Evolutionary conservation across 2,797 vertebrate species (phyloP), one percentile per base, ranked within the genome.

Genomic region (Sebastes taczanowskii): DNA sequence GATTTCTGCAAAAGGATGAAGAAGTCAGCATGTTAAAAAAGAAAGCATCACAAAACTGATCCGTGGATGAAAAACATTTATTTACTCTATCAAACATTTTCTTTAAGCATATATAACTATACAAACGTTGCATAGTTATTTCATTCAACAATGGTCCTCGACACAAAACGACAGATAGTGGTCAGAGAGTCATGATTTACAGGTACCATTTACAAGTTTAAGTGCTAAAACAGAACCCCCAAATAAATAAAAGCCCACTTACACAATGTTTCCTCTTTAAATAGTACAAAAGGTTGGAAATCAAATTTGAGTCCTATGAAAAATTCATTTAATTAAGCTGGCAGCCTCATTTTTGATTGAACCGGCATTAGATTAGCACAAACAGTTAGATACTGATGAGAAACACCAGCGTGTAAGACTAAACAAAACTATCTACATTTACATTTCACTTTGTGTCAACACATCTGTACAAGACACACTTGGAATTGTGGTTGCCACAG

Each of bases 241-340:
- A 77, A 94, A 94, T 94, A 93, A 94, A 95, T 94, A 35, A 93
- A 93, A 87, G 74, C 62, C 82, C 56, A 86, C 59, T 79, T 77
- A 81, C 30, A 86, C 25, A 66, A 68, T 20, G 22, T 71, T 79
- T 81, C 59, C 56, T 61, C 71, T 23, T 89, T 90, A 88, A 83
- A 91, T 83, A 88, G 30, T 83, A 88, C 66, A 90, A 89, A 78
- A 85, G 32, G 34, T 73, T 73, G 20, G 13, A 81, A 71, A 77
- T 63, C 4, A 35, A 63, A 58, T 56, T 70, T 38, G 27, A 84
- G 59, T 76, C 69, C 46, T 38, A 64, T 72, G 4, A 68, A 38
- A 60, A 77, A 68, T 63, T 34, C 5, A 55, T 60, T 66, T n/a
- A 53, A 68, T 72, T 75, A 60, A 86, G 60, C 52, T 32, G n/a